Conservation (phyloP, 2,113 vertebrate species). For the Camarhynchus parvulus region DNA sequence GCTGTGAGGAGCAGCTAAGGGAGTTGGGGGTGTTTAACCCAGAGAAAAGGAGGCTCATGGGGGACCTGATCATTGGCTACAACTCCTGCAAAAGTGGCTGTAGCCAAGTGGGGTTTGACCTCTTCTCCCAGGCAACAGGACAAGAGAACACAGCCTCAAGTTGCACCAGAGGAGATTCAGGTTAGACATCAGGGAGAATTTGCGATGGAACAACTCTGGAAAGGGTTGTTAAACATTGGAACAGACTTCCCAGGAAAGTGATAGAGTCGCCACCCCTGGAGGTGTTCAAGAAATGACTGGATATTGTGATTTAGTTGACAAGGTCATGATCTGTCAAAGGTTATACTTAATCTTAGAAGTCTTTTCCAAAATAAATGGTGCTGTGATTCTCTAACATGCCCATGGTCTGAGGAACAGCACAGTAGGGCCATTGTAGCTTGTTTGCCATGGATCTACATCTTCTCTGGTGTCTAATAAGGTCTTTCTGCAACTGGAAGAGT, state of each 20-base stretch:
- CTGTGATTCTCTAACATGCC: background rate
- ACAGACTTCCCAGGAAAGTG: background rate
- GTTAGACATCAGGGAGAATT: background rate
- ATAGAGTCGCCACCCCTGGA: background rate
- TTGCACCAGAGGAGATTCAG: background rate
- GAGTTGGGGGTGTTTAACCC: background rate
- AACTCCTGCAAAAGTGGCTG: background rate
- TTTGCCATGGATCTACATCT: background rate
- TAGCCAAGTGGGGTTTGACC: background rate
- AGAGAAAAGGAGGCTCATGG: background rate
- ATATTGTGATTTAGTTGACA: background rate
- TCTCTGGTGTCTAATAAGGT: background rate
- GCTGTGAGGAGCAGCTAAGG: background rate
- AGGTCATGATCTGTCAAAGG: background rate
- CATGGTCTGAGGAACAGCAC: background rate
- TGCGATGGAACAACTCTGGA: background rate
- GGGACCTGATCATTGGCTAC: background rate
- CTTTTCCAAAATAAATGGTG: background rate
- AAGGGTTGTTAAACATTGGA: background rate
- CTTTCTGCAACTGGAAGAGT: background rate
- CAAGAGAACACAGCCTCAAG: background rate
- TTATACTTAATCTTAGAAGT: background rate
- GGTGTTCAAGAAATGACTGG: background rate
- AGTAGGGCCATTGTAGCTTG: background rate
- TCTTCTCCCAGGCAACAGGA: background rate